phyloP scores from a whole-genome alignment of 1,140 invertebrate genomes.

The Gyrodactylus bullatarudis region DNA sequence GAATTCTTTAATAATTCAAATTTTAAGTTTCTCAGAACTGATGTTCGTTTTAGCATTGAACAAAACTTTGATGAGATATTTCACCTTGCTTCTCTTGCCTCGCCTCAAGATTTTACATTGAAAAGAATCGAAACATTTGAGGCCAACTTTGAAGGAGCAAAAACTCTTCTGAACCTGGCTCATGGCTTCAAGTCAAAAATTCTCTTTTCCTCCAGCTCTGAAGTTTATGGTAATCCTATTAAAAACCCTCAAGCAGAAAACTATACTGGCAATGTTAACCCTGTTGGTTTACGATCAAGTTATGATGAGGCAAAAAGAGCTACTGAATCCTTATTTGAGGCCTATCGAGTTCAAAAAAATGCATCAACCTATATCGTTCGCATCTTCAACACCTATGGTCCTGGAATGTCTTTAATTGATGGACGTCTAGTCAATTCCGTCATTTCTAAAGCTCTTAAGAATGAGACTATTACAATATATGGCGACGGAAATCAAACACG shows the following conservation, averaged over 20 bases:
- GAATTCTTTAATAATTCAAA: constrained; percentile 96
- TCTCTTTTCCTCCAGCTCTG: constrained; percentile 79
- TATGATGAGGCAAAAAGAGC: constrained; percentile 96
- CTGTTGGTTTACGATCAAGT: constrained; percentile 67
- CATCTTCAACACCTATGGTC: constrained; percentile 98
- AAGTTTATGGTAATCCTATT: constrained; percentile 39
- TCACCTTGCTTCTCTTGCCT: constrained; percentile 85
- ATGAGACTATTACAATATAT: constrained; percentile 76
- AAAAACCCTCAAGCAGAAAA: constrained; percentile 18
- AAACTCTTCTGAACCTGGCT: constrained; percentile 77
- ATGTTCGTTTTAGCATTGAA: constrained; percentile 34
- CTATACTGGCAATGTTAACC: constrained; percentile 97
- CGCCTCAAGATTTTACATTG: constrained; percentile 93
- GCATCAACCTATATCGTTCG: constrained; percentile 68
- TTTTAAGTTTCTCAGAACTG: constrained; percentile 91
- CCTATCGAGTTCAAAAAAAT: constrained; percentile 54
- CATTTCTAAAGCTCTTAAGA: constrained; percentile 69
- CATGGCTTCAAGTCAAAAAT: constrained; percentile 66
- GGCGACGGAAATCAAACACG: constrained; percentile 75
- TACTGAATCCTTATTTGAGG: constrained; percentile 73
- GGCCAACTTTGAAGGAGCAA: constrained; percentile 92
- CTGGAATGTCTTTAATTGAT: constrained; percentile 94
- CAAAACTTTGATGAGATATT: constrained; percentile 72
- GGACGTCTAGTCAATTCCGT: constrained; percentile 94
- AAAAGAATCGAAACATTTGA: constrained; percentile 99